Evolutionary conservation across 1,140 invertebrate species (phyloP), one percentile per base, ranked within the genome.

Genomic region (Diachasmimorpha longicaudata): DNA sequence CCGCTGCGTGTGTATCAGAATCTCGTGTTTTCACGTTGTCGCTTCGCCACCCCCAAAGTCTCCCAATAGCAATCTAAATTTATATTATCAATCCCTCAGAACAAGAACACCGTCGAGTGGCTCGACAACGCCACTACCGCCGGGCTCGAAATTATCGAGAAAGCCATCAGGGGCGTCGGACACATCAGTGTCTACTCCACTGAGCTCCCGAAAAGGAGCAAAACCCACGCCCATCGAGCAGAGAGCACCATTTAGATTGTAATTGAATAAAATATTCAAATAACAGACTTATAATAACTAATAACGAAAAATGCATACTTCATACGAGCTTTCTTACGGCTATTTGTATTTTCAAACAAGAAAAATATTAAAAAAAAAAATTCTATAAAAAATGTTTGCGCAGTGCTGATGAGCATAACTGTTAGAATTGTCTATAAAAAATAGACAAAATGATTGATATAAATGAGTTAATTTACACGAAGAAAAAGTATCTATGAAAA

Each of bases 31-130:
- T 14, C 70, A 42, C 23, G 16, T 52, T 52, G 48, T 52, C 16
- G 48, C 48, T 52, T 52, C 13, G 6, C n/a, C 48, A 10, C 48
- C 48, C 48, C 6, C 31, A 31, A 6, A 52, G n/a, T n/a, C 44
- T n/a, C 48, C 48, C 48, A 6, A 52, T 16, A n/a, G 1, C 48
- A 44, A 23, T 48, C 10, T 36, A 44, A 52, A 52, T 70, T 23
- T 0, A 21, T n/a, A 68, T 76, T 77, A 71, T 73, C 2, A 80
- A 73, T 79, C 77, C 80, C 79, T 77, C 80, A 88, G 93, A 85
- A 92, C 93, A 85, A 89, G 92, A 86, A 93, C 93, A 81, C 92
- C 93, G 46, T 93, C 93, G 1, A 90, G 88, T 79, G 92, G 93
- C 21, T 93, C 92, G 39, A 92, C 92, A 72, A 94, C 93, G 1